Percentiles rank a stretch among this genome's conserved stretches.
Conservation (phyloP, 2,888 invertebrate species). For the Volucella zonaria region DNA sequence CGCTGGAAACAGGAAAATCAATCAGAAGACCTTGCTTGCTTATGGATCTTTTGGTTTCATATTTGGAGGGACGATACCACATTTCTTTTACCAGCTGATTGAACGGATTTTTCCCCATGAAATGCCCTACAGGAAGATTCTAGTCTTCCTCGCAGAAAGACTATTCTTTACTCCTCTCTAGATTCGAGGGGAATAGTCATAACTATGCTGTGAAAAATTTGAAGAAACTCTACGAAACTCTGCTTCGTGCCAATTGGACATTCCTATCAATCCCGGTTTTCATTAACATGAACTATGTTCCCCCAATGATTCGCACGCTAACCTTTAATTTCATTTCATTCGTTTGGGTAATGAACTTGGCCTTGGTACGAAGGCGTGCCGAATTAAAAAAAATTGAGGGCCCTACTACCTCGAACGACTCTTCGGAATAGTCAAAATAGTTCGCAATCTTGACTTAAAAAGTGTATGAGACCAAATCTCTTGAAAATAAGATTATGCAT, state of each 20-base stretch:
- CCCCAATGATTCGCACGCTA: constrained; percentile 90
- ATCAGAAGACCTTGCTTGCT: constrained; percentile 87
- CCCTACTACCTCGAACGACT: constrained; percentile 42
- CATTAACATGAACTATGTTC: constrained; percentile 89
- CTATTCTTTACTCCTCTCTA: constrained; percentile 88
- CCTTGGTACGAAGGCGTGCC: constrained; percentile 86
- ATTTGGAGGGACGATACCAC: constrained; percentile 91
- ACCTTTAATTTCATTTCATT: constrained; percentile 90
- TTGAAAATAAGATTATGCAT: constrained; percentile 32
- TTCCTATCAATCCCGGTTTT: constrained; percentile 90
- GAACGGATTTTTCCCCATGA: constrained; percentile 86
- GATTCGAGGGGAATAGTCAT: constrained; percentile 90
- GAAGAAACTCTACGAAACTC: constrained; percentile 86
- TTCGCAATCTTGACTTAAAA: background rate
- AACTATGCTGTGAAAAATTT: constrained; percentile 86
- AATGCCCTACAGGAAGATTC: constrained; percentile 84
- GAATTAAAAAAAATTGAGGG: constrained; percentile 77
- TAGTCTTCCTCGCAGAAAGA: constrained; percentile 88
- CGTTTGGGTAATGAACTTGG: constrained; percentile 90
- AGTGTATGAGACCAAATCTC: background rate
- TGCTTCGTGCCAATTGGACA: constrained; percentile 89
- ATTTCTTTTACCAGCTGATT: constrained; percentile 88
- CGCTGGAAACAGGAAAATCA: constrained; percentile 86
- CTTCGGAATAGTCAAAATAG: constrained; percentile 29
- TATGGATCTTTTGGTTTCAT: constrained; percentile 90